A percentile compares a stretch with the other conserved stretches of the same genome.
phyloP scores from a whole-genome alignment of 2,888 invertebrate genomes.

The Meiosimyza decipiens region DNA sequence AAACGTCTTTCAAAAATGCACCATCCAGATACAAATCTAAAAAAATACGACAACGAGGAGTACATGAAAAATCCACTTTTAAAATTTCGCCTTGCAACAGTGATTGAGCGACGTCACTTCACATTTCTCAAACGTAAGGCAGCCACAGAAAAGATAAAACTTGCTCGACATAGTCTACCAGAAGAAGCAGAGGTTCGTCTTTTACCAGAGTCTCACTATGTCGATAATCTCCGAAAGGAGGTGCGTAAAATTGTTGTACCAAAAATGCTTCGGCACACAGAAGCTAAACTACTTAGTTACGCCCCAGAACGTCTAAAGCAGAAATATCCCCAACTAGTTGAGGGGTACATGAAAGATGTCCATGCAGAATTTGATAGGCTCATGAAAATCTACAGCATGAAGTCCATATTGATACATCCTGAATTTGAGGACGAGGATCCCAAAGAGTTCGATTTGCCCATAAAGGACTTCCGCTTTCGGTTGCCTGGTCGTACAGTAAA shows the following conservation, averaged over 20 bases:
- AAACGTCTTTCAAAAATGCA: slow-evolving; percentile 60
- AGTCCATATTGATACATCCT: slow-evolving; percentile 73
- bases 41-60: slow-evolving; percentile 64
- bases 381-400: slow-evolving; percentile 74
- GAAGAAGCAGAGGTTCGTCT: slow-evolving; percentile 68
- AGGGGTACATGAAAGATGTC: slow-evolving; percentile 68
- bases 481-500: slow-evolving; percentile 73
- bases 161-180: slow-evolving; percentile 49
- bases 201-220: slow-evolving; percentile 69
- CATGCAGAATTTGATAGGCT: slow-evolving; percentile 72
- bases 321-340: slow-evolving; percentile 70
- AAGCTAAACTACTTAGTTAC: slow-evolving; percentile 71
- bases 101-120: slow-evolving; percentile 62
- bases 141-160: slow-evolving; percentile 59
- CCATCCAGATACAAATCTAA: slow-evolving; percentile 60
- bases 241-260: slow-evolving; percentile 72
- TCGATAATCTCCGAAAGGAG: slow-evolving; percentile 70
- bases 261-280: slow-evolving; percentile 73
- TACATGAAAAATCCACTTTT: slow-evolving; percentile 64
- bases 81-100: slow-evolving; percentile 61
- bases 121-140: slow-evolving; percentile 61
- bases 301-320: slow-evolving; percentile 70
- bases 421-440: slow-evolving; percentile 68
- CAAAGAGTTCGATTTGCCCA: slow-evolving; percentile 62
- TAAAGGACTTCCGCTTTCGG: slow-evolving; percentile 68